A percentile compares a stretch with the other conserved stretches of the same genome.
phyloP scores from a whole-genome alignment of 2,888 invertebrate genomes.

The Metopia argyrocephala region DNA sequence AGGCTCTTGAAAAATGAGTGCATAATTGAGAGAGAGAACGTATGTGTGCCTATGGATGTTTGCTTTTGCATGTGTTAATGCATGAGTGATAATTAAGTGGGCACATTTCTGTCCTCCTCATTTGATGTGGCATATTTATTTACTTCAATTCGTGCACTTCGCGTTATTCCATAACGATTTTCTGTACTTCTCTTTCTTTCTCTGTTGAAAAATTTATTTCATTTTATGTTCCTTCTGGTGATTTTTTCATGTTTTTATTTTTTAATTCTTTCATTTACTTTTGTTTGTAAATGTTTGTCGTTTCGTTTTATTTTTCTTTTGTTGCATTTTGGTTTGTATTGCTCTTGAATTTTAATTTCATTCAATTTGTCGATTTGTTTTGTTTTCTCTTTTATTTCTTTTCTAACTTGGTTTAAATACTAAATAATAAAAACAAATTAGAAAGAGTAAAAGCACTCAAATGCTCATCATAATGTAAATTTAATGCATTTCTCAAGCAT shows the following conservation, averaged over 20 bases:
- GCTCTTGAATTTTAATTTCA: conserved; percentile 62
- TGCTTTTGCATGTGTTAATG: conserved; percentile 53
- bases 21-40: conserved; percentile 10
- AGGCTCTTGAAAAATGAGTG: conserved; percentile 37
- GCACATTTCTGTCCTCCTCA: conserved; percentile 63
- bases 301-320: conserved; percentile 27
- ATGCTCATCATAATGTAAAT: conserved; percentile 44
- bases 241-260: conserved; percentile 15
- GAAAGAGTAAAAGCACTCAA: conserved; percentile 40
- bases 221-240: too few species aligned
- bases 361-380: conserved; percentile 61
- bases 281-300: not conserved
- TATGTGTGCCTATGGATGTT: not conserved
- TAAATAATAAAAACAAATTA: not conserved
- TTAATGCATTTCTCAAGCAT: conserved; percentile 35
- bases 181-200: too few species aligned
- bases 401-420: conserved; percentile 26
- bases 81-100: conserved; percentile 70
- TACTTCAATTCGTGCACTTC: not conserved
- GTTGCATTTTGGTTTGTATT: conserved; percentile 55
- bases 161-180: conserved; percentile 18
- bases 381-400: not conserved
- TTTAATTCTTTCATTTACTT: conserved; percentile 16
- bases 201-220: too few species aligned
- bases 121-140: conserved; percentile 52